These are phyloP conservation scores for Scolopax mira DNA, from an alignment of 2,113 vertebrate species.

Conservation along the genomic window DNA sequence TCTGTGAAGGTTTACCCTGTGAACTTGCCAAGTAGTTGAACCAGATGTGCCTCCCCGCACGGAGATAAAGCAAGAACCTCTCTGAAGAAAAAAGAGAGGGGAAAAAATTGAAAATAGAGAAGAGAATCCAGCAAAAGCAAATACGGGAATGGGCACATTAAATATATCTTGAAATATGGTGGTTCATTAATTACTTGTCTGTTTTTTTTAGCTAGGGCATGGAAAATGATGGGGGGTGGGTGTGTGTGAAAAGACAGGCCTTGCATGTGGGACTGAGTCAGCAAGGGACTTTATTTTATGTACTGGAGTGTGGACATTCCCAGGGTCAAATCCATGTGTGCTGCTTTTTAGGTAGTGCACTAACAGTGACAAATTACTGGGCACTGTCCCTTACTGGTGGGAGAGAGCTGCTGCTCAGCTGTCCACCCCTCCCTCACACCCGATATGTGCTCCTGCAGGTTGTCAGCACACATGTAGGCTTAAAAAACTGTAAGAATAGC, in stretches of 20 bases:
- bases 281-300: accelerated
- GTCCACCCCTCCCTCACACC: neutral
- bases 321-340: neutral
- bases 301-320: neutral
- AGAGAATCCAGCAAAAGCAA: neutral
- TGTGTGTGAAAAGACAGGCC: neutral
- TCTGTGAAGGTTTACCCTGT: neutral
- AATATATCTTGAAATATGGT: neutral
- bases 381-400: accelerated
- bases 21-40: neutral
- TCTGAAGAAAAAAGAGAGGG: neutral
- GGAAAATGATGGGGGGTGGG: neutral
- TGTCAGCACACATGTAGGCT: neutral
- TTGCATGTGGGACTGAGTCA: neutral
- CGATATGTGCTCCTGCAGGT: neutral
- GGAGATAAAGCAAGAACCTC: neutral
- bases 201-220: neutral
- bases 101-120: neutral
- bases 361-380: neutral
- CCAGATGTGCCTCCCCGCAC: neutral
- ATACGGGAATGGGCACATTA: neutral
- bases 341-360: neutral
- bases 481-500: neutral
- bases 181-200: neutral
- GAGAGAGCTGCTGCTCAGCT: neutral